Percentiles rank a stretch among this genome's conserved stretches.
Conservation (phyloP, 2,888 invertebrate species). For the Epinotia bilunana region DNA sequence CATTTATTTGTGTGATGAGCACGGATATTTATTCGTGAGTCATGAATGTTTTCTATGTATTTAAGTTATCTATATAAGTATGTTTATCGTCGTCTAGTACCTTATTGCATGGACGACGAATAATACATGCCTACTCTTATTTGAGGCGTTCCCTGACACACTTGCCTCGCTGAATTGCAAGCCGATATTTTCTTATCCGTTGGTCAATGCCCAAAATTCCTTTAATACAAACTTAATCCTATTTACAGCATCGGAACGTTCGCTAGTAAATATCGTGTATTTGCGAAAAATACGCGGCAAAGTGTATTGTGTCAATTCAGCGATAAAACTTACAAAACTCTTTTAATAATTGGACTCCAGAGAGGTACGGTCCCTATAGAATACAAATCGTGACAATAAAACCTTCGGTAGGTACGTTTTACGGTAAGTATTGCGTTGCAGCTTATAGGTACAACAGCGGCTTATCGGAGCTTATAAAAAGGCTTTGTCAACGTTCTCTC, state of each 20-base stretch:
- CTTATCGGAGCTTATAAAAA: not conserved
- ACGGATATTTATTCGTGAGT: no score
- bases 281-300: not conserved
- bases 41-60: no score
- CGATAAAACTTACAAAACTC: not conserved
- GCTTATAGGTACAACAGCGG: not conserved
- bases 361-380: not conserved
- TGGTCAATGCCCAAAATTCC: not conserved
- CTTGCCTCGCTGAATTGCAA: not conserved
- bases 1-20: no score
- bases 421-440: not conserved
- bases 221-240: not conserved
- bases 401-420: not conserved
- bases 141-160: not conserved
- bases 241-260: not conserved
- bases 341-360: not conserved
- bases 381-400: constrained; percentile 1
- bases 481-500: not conserved
- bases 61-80: no score
- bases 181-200: not conserved
- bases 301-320: not conserved
- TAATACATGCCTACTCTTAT: no score
- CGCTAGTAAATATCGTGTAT: not conserved
- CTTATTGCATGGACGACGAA: no score
- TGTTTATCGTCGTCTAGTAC: no score